A percentile compares a stretch with the other conserved stretches of the same genome.
Evolutionary conservation across 2,797 vertebrate species (phyloP).

Genomic region (Rachycentron canadum): DNA sequence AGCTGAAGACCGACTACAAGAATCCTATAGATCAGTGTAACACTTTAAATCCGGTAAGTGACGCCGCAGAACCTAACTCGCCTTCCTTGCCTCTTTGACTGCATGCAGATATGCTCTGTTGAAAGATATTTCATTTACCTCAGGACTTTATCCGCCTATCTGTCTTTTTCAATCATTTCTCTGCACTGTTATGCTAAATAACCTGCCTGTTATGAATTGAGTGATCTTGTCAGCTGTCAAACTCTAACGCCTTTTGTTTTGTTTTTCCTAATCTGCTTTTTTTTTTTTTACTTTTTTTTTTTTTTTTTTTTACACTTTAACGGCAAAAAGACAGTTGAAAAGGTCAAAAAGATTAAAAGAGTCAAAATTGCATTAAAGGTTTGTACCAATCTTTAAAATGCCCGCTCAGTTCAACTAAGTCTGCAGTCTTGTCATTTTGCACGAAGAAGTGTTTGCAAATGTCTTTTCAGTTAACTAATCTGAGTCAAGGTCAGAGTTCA

Average conservation of each 20-base stretch:
- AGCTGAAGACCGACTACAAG: constrained; percentile 99
- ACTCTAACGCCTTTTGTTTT: constrained; percentile 90
- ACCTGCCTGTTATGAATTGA: constrained; percentile 90
- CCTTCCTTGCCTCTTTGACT: constrained; percentile 55
- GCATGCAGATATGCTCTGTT: constrained; percentile 78
- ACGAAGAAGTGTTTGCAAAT: constrained; percentile 88
- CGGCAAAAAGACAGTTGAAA: constrained; percentile 99
- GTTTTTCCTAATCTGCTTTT: constrained; percentile 93
- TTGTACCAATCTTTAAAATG: constrained; percentile 95
- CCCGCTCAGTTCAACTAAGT: constrained; percentile 86
- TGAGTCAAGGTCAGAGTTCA: constrained; percentile 24
- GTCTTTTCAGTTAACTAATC: constrained; percentile 90
- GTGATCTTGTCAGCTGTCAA: constrained; percentile 91
- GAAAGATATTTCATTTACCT: constrained; percentile 56
- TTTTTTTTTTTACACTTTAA: constrained; percentile 80
- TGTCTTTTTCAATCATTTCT: constrained; percentile 71
- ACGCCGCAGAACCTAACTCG: background rate
- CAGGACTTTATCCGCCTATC: constrained; percentile 56
- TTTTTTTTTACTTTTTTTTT: constrained; percentile 87
- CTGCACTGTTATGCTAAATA: constrained; percentile 87
- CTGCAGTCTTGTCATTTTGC: constrained; percentile 86
- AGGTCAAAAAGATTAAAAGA: constrained; percentile 99
- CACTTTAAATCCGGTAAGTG: constrained; percentile 98
- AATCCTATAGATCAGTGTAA: constrained; percentile 99
- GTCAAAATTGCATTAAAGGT: constrained; percentile 99